Percentiles rank a stretch among this genome's conserved stretches.
Conservation (phyloP, 2,888 invertebrate species). For the Gymnoscelis rufifasciata region DNA sequence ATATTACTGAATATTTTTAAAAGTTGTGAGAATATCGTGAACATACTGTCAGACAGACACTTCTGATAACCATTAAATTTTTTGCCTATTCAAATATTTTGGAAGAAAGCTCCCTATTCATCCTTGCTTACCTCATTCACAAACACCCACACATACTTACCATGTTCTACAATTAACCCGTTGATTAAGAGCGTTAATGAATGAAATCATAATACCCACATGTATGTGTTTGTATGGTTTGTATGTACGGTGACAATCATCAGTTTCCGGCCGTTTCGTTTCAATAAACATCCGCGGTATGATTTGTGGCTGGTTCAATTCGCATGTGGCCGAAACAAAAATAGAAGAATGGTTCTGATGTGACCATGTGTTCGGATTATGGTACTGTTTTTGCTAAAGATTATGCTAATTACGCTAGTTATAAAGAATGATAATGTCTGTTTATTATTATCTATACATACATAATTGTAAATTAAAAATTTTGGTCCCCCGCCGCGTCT, state of each 20-base stretch:
- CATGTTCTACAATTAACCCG: conserved; percentile 23
- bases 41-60: too few species aligned
- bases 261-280: conserved; percentile 37
- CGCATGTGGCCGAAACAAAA: conserved; percentile 22
- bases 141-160: conserved; percentile 7
- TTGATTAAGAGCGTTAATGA: conserved; percentile 49
- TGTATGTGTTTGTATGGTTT: conserved; percentile 26
- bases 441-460: too few species aligned
- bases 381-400: background rate
- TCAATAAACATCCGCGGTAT: conserved; percentile 29
- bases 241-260: conserved; percentile 32
- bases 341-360: conserved; percentile 6
- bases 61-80: too few species aligned
- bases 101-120: too few species aligned
- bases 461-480: too few species aligned
- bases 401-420: too few species aligned
- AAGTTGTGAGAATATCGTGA: too few species aligned
- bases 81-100: too few species aligned
- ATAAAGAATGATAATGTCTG: too few species aligned
- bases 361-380: background rate
- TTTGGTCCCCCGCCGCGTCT: too few species aligned
- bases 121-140: too few species aligned
- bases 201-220: conserved; percentile 65
- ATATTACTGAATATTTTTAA: too few species aligned
- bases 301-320: conserved; percentile 30